Conservation (phyloP, 2,797 vertebrate species). For the Hydrolagus colliei region DNA sequence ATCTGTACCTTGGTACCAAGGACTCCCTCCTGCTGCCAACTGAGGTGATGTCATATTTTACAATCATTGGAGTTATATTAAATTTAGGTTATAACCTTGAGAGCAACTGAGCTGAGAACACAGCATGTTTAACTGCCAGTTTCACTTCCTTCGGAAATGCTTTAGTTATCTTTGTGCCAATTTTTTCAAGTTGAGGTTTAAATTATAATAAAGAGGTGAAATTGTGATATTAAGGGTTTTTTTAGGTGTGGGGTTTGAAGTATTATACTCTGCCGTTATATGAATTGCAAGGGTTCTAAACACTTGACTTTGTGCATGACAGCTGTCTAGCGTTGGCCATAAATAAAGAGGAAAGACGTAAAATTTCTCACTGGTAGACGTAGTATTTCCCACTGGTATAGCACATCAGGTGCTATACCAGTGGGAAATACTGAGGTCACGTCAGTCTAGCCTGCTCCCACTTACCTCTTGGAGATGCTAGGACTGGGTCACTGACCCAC, state of each 20-base stretch:
- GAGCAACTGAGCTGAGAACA: not conserved
- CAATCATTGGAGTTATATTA: not conserved
- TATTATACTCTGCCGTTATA: not conserved
- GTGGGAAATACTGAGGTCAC: not conserved
- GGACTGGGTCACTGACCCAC: not conserved
- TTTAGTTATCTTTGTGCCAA: not conserved
- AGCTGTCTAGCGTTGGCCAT: not conserved
- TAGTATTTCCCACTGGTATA: too few species aligned
- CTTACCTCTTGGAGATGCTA: not conserved
- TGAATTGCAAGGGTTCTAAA: not conserved
- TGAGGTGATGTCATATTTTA: slow-evolving; percentile 26
- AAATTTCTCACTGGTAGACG: too few species aligned
- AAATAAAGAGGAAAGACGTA: not conserved
- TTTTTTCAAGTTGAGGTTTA: slow-evolving; percentile 17
- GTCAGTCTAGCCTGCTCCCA: not conserved
- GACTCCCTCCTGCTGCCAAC: slow-evolving; percentile 31
- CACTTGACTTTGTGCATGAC: not conserved
- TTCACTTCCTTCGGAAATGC: slow-evolving; percentile 2
- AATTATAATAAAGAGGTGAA: not conserved
- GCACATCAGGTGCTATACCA: not conserved
- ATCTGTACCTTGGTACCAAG: slow-evolving; percentile 34
- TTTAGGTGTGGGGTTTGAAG: not conserved
- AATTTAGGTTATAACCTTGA: slow-evolving; percentile 16
- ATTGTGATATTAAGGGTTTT: not conserved
- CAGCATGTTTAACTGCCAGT: too few species aligned